A percentile compares a stretch with the other conserved stretches of the same genome.
Conservation (phyloP, 2,888 invertebrate species). For the Calameuta pallipes region DNA sequence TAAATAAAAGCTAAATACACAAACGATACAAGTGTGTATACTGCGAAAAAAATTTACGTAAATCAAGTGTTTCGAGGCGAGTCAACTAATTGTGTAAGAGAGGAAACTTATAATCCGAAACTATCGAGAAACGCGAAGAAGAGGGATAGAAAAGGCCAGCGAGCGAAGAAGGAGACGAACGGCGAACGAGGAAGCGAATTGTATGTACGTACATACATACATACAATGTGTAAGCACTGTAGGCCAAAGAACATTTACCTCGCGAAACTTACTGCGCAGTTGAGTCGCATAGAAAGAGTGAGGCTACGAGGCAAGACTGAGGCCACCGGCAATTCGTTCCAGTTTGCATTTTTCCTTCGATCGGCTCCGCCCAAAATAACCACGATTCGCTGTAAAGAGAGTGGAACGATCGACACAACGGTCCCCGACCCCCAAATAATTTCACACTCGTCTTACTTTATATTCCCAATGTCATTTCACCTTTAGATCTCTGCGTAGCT, state of each 20-base stretch:
- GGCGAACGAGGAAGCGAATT: not conserved
- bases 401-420: not conserved
- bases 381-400: not conserved
- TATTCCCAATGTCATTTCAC: no score
- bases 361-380: not conserved
- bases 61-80: no score
- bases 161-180: not conserved
- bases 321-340: constrained; percentile 8
- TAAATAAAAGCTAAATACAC: no score
- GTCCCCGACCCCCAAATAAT: not conserved
- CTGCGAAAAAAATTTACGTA: no score
- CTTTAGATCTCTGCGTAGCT: no score
- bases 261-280: not conserved
- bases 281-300: not conserved
- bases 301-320: not conserved
- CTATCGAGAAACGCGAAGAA: not conserved
- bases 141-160: not conserved
- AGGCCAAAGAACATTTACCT: not conserved
- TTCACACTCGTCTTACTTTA: no score
- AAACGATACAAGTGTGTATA: no score
- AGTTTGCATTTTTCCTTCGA: not conserved
- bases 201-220: not conserved
- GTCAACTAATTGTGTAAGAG: no score
- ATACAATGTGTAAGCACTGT: not conserved
- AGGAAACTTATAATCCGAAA: not conserved